Percentiles rank a stretch among this genome's conserved stretches.
Evolutionary conservation across 2,113 vertebrate species (phyloP).

Genomic region (Neofelis nebulosa): DNA sequence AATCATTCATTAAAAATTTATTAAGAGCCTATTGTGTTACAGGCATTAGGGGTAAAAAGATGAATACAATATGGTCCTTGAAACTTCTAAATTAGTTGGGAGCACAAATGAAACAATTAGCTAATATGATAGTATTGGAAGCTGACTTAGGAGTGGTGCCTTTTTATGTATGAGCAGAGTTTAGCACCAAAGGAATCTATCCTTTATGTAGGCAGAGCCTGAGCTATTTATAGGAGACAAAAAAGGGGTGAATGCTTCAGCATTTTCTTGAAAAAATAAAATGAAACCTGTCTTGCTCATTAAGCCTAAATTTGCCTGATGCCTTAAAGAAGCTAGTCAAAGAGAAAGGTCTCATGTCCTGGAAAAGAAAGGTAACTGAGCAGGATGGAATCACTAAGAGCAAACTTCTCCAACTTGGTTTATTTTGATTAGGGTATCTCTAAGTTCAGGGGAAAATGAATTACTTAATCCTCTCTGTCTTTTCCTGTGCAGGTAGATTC

Average conservation of each 20-base stretch:
- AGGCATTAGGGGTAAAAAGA: background rate
- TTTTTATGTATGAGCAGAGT: background rate
- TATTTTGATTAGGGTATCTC: background rate
- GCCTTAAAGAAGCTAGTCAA: background rate
- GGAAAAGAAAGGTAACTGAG: background rate
- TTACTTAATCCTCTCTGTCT: background rate
- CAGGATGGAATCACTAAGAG: background rate
- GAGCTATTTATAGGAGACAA: background rate
- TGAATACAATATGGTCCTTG: background rate
- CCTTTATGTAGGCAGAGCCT: background rate
- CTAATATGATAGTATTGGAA: background rate
- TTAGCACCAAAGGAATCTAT: background rate
- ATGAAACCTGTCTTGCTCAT: background rate
- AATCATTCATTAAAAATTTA: constrained; percentile 15
- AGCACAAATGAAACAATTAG: background rate
- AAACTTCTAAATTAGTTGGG: background rate
- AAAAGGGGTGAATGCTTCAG: background rate
- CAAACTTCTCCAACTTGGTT: background rate
- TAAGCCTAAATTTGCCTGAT: background rate
- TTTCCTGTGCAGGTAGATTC: background rate
- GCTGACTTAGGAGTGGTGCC: background rate
- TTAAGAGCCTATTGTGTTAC: background rate
- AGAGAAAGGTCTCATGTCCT: background rate
- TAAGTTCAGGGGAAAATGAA: background rate
- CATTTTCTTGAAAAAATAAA: background rate